These are phyloP conservation scores for Euproctis similis DNA, from an alignment of 2,888 invertebrate genomes.

Conservation along the genomic window DNA sequence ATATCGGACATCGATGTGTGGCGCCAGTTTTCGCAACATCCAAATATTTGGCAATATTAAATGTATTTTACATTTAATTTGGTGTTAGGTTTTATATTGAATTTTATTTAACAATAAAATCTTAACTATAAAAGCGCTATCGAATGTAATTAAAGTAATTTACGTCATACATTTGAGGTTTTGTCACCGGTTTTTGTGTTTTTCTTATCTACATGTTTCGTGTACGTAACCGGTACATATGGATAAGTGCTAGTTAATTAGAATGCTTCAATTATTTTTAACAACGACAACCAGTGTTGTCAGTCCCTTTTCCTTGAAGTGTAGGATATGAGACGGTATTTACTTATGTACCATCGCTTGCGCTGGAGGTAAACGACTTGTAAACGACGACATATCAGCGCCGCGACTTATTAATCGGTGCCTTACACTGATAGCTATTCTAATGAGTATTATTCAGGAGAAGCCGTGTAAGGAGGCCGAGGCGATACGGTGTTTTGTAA, in stretches of 20 bases:
- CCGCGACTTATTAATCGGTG: slow-evolving; percentile 68
- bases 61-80: no score
- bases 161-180: slow-evolving; percentile 19
- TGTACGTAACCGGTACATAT: slow-evolving; percentile 42
- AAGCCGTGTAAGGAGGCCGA: slow-evolving; percentile 63
- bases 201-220: slow-evolving; percentile 47
- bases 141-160: slow-evolving; percentile 13
- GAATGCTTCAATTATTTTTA: slow-evolving; percentile 51
- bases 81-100: neutral
- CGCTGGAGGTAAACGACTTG: slow-evolving; percentile 68
- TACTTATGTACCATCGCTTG: slow-evolving; percentile 33
- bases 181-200: slow-evolving; percentile 26
- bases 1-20: no score
- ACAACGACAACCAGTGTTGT: slow-evolving; percentile 32
- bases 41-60: no score
- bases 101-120: slow-evolving; percentile 5
- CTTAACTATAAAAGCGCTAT: slow-evolving; percentile 9
- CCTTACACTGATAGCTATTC: slow-evolving; percentile 71
- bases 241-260: slow-evolving; percentile 56
- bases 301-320: slow-evolving; percentile 43
- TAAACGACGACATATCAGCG: slow-evolving; percentile 59
- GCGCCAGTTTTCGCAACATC: no score
- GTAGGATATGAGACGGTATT: slow-evolving; percentile 42
- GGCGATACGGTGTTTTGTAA: slow-evolving; percentile 52
- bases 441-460: slow-evolving; percentile 61